A percentile compares a stretch with the other conserved stretches of the same genome.
These are phyloP conservation scores for Andrena trimmerana DNA, from an alignment of 2,888 invertebrate species.

Conservation along the genomic window DNA sequence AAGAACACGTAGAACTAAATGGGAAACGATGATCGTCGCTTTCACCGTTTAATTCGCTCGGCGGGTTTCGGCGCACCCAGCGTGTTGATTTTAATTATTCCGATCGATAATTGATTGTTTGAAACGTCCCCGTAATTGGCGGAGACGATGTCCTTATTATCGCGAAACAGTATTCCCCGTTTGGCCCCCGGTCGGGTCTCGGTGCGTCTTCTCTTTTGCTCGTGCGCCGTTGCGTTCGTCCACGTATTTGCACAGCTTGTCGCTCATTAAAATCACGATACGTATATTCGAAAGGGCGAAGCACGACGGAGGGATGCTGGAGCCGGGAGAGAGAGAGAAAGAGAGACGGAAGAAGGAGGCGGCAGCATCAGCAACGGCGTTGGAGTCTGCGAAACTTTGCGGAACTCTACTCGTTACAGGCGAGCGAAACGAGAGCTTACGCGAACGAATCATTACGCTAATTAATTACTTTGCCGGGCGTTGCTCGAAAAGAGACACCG, in stretches of 20 bases:
- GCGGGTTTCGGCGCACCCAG: background rate
- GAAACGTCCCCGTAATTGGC: slow-evolving; percentile 37
- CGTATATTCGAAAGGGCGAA: slow-evolving; percentile 61
- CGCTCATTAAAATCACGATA: slow-evolving; percentile 78
- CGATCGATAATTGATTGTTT: slow-evolving; percentile 40
- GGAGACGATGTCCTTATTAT: slow-evolving; percentile 38
- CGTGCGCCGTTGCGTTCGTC: slow-evolving; percentile 1
- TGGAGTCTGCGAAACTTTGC: slow-evolving; percentile 65
- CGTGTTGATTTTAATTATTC: slow-evolving; percentile 42
- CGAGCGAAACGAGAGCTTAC: slow-evolving; percentile 70
- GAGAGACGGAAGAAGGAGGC: background rate
- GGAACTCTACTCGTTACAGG: slow-evolving; percentile 71
- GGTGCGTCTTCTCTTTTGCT: slow-evolving; percentile 2
- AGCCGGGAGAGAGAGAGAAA: background rate
- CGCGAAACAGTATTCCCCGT: slow-evolving; percentile 15
- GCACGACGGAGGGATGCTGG: background rate
- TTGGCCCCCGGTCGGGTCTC: background rate
- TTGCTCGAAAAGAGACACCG: slow-evolving; percentile 61
- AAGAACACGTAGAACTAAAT: background rate
- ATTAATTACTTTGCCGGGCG: slow-evolving; percentile 74
- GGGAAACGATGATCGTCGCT: background rate
- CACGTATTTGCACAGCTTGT: slow-evolving; percentile 69
- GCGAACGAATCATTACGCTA: slow-evolving; percentile 79
- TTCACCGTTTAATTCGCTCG: slow-evolving; percentile 13
- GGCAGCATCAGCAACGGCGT: slow-evolving; percentile 47